A percentile compares a stretch with the other conserved stretches of the same genome.
phyloP scores from a whole-genome alignment of 2,888 invertebrate genomes.

The Pediacus dermestoides region DNA sequence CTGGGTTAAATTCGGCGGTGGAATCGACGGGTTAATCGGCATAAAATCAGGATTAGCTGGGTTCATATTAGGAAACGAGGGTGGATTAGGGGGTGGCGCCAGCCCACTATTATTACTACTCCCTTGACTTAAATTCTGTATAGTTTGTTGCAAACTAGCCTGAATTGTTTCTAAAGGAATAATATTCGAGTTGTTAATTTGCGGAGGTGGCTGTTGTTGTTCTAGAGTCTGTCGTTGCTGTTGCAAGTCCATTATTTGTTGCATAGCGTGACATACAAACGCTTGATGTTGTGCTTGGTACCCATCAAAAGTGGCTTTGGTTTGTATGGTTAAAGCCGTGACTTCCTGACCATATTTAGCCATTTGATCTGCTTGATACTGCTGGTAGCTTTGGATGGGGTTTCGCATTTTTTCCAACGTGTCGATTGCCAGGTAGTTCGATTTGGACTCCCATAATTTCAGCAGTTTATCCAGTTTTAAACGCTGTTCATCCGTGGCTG shows the following conservation, averaged over 20 bases:
- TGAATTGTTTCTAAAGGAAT: slow-evolving; percentile 42
- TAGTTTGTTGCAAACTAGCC: slow-evolving; percentile 38
- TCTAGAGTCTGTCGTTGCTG: slow-evolving; percentile 60
- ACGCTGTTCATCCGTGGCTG: slow-evolving; percentile 83
- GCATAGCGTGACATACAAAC: slow-evolving; percentile 86
- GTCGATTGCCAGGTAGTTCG: slow-evolving; percentile 77
- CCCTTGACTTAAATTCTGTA: slow-evolving; percentile 32
- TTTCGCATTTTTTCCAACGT: slow-evolving; percentile 85
- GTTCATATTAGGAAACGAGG: slow-evolving; percentile 27
- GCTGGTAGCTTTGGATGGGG: slow-evolving; percentile 82
- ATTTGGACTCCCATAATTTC: slow-evolving; percentile 95
- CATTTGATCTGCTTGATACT: slow-evolving; percentile 82
- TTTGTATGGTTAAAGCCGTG: slow-evolving; percentile 70
- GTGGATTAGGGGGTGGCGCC: slow-evolving; percentile 14
- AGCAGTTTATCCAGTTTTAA: slow-evolving; percentile 89
- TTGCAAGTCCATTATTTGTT: slow-evolving; percentile 81
- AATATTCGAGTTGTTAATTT: slow-evolving; percentile 25
- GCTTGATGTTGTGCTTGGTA: slow-evolving; percentile 85
- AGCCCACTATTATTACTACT: slow-evolving; percentile 7
- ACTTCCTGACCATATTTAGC: slow-evolving; percentile 71
- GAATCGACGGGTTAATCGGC: slow-evolving; percentile 43
- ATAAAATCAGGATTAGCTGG: slow-evolving; percentile 23
- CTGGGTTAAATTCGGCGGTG: slow-evolving; percentile 42
- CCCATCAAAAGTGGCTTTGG: slow-evolving; percentile 80
- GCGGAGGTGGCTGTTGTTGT: slow-evolving; percentile 47